Percentiles rank a stretch among this genome's conserved stretches.
These are phyloP conservation scores for Myxocyprinus asiaticus DNA, from an alignment of 2,113 vertebrate genomes.

Conservation along the genomic window DNA sequence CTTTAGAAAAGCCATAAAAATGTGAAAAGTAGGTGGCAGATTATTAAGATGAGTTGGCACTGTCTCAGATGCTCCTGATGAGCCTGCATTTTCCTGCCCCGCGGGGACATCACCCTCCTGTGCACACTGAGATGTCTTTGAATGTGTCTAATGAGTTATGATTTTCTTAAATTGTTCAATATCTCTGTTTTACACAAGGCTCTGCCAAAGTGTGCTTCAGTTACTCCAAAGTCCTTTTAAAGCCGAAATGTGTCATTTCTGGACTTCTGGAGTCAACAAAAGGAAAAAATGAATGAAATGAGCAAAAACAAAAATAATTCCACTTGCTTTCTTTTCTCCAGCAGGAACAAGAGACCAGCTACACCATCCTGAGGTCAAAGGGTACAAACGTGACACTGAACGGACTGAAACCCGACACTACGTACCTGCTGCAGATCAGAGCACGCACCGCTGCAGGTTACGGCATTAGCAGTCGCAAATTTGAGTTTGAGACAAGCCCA, in stretches of 20 bases:
- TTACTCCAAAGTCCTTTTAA: slow-evolving; percentile 1
- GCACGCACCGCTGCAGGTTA: slow-evolving; percentile 96
- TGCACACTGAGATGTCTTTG: slow-evolving; percentile 6
- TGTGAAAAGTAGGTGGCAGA: slow-evolving; percentile 61
- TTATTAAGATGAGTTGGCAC: slow-evolving; percentile 62
- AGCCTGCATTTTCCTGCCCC: slow-evolving; percentile 36
- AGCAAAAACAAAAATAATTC: too few species aligned
- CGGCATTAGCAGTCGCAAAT: slow-evolving; percentile 91
- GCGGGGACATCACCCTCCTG: neutral
- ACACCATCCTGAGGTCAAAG: slow-evolving; percentile 93
- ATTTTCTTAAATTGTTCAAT: slow-evolving; percentile 26
- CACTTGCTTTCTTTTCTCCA: slow-evolving; percentile 61
- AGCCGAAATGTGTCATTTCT: neutral
- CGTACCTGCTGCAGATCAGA: slow-evolving; percentile 94
- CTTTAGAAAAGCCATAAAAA: slow-evolving; percentile 72
- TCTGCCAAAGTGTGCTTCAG: neutral
- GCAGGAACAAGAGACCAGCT: slow-evolving; percentile 99
- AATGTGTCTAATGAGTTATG: slow-evolving; percentile 2
- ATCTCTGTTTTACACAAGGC: slow-evolving; percentile 14
- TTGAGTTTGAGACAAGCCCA: slow-evolving; percentile 96
- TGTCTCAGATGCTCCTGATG: slow-evolving; percentile 44
- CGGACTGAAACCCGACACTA: slow-evolving; percentile 92
- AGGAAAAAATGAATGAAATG: too few species aligned
- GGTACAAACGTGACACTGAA: slow-evolving; percentile 93
- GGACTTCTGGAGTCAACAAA: too few species aligned